Evolutionary conservation across 2,888 invertebrate genomes (phyloP).

Genomic region (Himalopsyche kuldschensis): DNA sequence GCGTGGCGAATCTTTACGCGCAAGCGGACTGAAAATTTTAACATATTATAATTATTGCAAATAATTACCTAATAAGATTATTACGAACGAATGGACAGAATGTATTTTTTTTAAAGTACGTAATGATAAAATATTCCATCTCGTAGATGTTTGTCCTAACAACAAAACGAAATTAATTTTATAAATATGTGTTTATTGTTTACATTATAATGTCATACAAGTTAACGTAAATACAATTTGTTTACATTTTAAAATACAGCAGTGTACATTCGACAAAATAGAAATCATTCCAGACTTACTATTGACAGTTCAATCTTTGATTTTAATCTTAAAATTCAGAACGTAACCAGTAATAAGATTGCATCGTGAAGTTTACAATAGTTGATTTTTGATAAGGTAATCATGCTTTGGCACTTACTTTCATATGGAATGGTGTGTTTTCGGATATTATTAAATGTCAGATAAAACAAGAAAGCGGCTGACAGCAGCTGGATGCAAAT

Average conservation of each 20-base stretch:
- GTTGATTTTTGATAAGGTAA: neutral
- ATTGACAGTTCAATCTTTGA: neutral
- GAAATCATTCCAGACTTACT: neutral
- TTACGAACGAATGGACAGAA: no score
- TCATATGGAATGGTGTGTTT: neutral
- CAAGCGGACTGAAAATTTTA: no score
- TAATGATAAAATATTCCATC: no score
- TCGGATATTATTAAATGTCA: neutral
- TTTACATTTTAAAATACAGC: conserved; percentile 2
- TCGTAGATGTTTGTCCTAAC: no score
- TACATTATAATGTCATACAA: no score
- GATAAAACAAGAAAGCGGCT: conserved; percentile 26
- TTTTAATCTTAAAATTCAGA: neutral
- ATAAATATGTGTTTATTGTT: no score
- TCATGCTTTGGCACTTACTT: neutral
- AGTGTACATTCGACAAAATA: conserved; percentile 21
- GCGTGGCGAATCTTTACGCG: no score
- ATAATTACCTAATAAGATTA: no score
- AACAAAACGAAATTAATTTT: no score
- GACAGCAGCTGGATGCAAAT: conserved; percentile 18
- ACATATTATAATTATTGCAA: no score
- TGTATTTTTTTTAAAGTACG: no score
- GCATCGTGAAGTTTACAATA: neutral
- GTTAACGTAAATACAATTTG: neutral
- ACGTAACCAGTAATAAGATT: neutral